phyloP scores from a whole-genome alignment of 2,888 invertebrate genomes.

The Drosophila kanekoi region DNA sequence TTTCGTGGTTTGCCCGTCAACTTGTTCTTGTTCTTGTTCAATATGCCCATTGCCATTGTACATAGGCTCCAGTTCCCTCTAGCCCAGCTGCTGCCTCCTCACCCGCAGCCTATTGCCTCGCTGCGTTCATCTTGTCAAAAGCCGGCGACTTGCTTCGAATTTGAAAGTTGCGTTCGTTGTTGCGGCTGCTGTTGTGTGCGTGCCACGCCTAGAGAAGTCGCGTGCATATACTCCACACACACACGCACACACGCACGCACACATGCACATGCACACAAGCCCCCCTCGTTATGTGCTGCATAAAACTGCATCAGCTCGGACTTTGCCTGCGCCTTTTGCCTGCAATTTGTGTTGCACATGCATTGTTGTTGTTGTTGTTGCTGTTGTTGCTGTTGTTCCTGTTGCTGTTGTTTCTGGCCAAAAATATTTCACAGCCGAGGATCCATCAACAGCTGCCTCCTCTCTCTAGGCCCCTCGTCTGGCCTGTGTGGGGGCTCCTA shows the following conservation, averaged over 20 bases:
- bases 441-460: slow-evolving; percentile 52
- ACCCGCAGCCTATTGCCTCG: not conserved
- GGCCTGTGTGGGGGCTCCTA: slow-evolving; percentile 26
- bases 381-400: slow-evolving; percentile 36
- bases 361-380: slow-evolving; percentile 45
- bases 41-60: slow-evolving; percentile 32
- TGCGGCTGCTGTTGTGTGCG: slow-evolving; percentile 18
- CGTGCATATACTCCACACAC: slow-evolving; percentile 39
- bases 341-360: slow-evolving; percentile 68
- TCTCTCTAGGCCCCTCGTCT: slow-evolving; percentile 1
- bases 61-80: slow-evolving; percentile 40
- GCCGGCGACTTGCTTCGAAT: slow-evolving; percentile 60
- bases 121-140: slow-evolving; percentile 63
- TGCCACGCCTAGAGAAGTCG: slow-evolving; percentile 64
- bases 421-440: slow-evolving; percentile 71
- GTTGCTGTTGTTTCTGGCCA: slow-evolving; percentile 32
- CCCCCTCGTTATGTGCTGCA: slow-evolving; percentile 28
- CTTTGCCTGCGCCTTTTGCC: slow-evolving; percentile 36
- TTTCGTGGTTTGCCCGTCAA: slow-evolving; percentile 75
- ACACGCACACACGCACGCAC: too few species aligned
- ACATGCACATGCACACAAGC: not conserved
- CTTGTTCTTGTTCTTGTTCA: slow-evolving; percentile 52
- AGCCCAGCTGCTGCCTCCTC: not conserved
- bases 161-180: slow-evolving; percentile 44
- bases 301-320: slow-evolving; percentile 40